Evolutionary conservation across 2,888 invertebrate genomes (phyloP).

Genomic region (Drosophila borealis): DNA sequence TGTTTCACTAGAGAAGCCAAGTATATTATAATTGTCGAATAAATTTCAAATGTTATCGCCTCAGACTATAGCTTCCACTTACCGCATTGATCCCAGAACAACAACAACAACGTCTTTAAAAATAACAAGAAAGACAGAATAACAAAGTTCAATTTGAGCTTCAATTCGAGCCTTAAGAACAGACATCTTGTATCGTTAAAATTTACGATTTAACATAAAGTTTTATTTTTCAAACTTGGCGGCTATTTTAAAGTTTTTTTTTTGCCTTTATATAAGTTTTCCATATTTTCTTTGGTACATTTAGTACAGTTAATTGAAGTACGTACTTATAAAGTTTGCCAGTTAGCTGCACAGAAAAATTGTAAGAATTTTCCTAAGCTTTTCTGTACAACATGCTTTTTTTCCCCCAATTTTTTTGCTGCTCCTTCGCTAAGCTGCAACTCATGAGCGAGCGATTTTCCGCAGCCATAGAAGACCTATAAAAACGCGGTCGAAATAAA

Average conservation of each 20-base stretch:
- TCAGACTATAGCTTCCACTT: slow-evolving; percentile 23
- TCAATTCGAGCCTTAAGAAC: slow-evolving; percentile 22
- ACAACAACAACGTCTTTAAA: slow-evolving; percentile 3
- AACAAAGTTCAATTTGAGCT: slow-evolving; percentile 43
- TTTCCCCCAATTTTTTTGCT: slow-evolving; percentile 4
- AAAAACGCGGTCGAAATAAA: not conserved
- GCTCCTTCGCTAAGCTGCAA: slow-evolving; percentile 40
- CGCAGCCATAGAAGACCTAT: slow-evolving; percentile 29
- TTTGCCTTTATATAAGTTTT: slow-evolving; percentile 14
- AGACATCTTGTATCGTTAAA: slow-evolving; percentile 43
- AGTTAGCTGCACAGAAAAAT: slow-evolving; percentile 27
- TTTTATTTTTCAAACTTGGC: slow-evolving; percentile 38
- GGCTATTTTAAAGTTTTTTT: slow-evolving; percentile 35
- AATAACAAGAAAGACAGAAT: slow-evolving; percentile 22
- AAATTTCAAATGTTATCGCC: slow-evolving; percentile 62
- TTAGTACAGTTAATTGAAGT: slow-evolving; percentile 71
- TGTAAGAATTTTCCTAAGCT: slow-evolving; percentile 31
- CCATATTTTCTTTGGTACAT: not conserved
- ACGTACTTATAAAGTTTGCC: slow-evolving; percentile 61
- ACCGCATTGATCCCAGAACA: slow-evolving; percentile 36
- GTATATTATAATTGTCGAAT: slow-evolving; percentile 65
- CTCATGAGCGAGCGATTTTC: slow-evolving; percentile 45
- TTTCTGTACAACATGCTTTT: slow-evolving; percentile 3
- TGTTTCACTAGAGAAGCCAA: slow-evolving; percentile 44
- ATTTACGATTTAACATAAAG: slow-evolving; percentile 69